Evolutionary conservation across 2,797 vertebrate genomes (phyloP), one percentile per base, ranked within the genome.

Genomic region (Lacerta agilis): DNA sequence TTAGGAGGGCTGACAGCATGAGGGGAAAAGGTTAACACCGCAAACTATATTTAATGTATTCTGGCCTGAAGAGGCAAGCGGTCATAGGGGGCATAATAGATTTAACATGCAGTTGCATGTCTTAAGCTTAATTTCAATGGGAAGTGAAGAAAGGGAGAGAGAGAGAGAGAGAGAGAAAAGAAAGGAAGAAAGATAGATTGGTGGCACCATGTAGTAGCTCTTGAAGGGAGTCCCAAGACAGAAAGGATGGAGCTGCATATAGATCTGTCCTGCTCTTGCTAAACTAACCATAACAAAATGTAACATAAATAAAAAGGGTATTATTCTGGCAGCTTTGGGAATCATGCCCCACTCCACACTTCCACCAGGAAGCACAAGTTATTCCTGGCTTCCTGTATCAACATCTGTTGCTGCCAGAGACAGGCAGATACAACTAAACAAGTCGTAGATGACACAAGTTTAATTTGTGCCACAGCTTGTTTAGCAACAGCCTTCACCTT

Each of bases 381-480:
- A 85, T 29, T 41, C 41, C 85, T 18, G 33, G 38, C 86, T 64
- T n/a, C 0, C 25, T 83, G 1, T 33, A 27, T 72, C 67, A 43
- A 61, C 61, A 73, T 27, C 38, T 27, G 8, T 33, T 13, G 3
- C 8, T 75, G 43, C 29, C 83, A 69, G 17, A 8, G 55, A 15
- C 67, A 61, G 33, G 29, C 33, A 43, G 15, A 27, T 20, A n/a
- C 11, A 27, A 3, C 11, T 8, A 58, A 64, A 23, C 15, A 77
- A 79, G 69, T 43, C 10, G 15, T 77, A 69, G 69, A 61, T 23
- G 10, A 27, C 43, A 72, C 29, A 84, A 18, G 71, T 4, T 80
- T 84, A 33, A 72, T 79, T 89, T 38, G 55, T 87, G 25, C 55
- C 79, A 58, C 15, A 80, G 67, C 11, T 89, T 15, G 45, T 18